These are phyloP conservation scores for Empidonax alnorum DNA, from an alignment of 2,113 vertebrate species.

Conservation along the genomic window DNA sequence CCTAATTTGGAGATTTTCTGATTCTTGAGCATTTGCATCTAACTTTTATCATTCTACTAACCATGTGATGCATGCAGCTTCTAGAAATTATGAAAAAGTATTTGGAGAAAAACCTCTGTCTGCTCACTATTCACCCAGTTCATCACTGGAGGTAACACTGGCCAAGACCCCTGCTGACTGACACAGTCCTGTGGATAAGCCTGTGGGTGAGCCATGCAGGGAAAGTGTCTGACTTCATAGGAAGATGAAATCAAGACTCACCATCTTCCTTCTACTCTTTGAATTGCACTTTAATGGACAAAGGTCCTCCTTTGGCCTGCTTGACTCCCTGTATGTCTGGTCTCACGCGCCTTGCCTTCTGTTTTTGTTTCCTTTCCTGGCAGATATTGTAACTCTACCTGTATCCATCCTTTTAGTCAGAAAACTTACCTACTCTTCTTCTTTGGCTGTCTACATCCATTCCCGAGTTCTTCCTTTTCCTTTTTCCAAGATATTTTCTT, in stretches of 20 bases:
- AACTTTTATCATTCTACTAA: background rate
- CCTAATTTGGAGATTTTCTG: background rate
- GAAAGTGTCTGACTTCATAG: background rate
- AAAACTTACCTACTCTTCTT: background rate
- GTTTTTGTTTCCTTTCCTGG: background rate
- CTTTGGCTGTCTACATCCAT: background rate
- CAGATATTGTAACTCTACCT: background rate
- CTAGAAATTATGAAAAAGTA: background rate
- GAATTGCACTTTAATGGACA: background rate
- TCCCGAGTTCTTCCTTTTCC: background rate
- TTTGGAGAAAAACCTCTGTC: background rate
- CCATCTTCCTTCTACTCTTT: background rate
- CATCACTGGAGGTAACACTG: background rate
- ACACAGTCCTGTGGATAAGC: background rate
- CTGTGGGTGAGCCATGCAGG: background rate
- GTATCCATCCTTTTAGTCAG: background rate
- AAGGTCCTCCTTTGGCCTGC: background rate
- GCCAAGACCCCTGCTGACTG: background rate
- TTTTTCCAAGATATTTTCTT: background rate
- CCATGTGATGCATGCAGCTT: background rate
- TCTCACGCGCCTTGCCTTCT: background rate
- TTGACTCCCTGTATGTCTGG: background rate
- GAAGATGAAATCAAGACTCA: background rate
- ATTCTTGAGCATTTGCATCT: background rate
- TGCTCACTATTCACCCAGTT: background rate